These are phyloP conservation scores for Jacana jacana DNA, from an alignment of 2,113 vertebrate genomes.

Conservation along the genomic window DNA sequence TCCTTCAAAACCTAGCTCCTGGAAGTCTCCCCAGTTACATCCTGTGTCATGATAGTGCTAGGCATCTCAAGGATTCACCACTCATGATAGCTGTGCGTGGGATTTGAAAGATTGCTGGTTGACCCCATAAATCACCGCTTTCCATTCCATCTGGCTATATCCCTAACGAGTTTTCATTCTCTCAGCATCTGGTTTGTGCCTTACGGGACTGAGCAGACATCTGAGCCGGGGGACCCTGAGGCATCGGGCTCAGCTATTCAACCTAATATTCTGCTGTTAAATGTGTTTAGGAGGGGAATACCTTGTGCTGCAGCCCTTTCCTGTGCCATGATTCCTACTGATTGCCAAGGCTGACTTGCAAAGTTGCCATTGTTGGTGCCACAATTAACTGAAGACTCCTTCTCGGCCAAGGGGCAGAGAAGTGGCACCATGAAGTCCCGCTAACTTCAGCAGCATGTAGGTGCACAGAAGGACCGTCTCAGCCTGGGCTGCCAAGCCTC, in stretches of 20 bases:
- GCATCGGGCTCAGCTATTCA: not conserved
- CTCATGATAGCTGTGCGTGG: not conserved
- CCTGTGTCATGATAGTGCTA: not conserved
- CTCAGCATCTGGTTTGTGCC: not conserved
- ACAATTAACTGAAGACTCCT: not conserved
- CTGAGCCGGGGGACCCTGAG: not conserved
- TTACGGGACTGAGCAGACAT: not conserved
- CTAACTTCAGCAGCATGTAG: not conserved
- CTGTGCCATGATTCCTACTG: accelerated
- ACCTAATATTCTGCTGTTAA: not conserved
- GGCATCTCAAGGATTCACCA: accelerated
- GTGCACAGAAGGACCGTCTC: not conserved
- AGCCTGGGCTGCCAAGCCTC: not conserved
- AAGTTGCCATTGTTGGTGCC: not conserved
- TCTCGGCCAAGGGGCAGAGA: not conserved
- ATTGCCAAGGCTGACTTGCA: not conserved
- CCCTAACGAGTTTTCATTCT: not conserved
- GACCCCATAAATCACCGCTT: not conserved
- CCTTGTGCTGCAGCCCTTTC: not conserved
- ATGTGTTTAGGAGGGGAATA: not conserved
- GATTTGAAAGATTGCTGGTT: not conserved
- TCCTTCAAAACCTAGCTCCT: not conserved
- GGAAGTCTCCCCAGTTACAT: not conserved
- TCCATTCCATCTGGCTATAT: not conserved
- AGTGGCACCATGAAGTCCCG: accelerated